Base-by-base conservation (phyloP, 2,113 vertebrate genomes). In the Megatriorchis doriae region DNA sequence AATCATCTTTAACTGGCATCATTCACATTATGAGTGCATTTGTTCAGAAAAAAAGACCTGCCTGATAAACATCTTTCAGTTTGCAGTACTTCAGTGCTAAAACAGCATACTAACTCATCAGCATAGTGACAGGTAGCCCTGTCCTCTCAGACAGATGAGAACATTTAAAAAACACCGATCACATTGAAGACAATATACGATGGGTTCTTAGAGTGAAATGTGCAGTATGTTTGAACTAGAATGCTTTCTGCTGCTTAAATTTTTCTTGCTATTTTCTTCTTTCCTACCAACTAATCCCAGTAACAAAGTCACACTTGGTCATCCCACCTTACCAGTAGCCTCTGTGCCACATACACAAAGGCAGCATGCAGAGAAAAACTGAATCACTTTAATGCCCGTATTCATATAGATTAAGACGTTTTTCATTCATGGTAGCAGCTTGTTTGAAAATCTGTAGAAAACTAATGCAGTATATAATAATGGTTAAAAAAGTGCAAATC, bases 11-110 rank as follows among this genome's bases (percentile, higher is more conserved):
- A 83, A 58, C 36, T 63, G 55, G 29, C 26, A 40, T 12, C 6
- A 1, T 25, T 21, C 26, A 36, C 5, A 0, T 23, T 40, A 45
- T 5, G 13, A 52, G 36, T 1, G 0, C 14, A 20, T 56, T 59
- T 87, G 14, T 62, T 86, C 13, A 36, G 26, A 18, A 62, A 43
- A 45, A 55, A 7, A 45, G 18, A 50, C 15, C 38, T 32, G 40
- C 4, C 55, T 23, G 20, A 68, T 10, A 18, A 0, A 1, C 5
- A 67, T 23, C 47, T 79, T 79, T 27, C 32, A 25, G 16, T 45
- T 42, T n/a, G 42, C 29, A 68, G 73, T 43, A 47, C 45, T 85
- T 65, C 38, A 43, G 38, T 34, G 27, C n/a, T 65, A 22, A 16
- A 65, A 47, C 12, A 42, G 17, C 1, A 0, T 13, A 43, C 9